Base-by-base conservation (phyloP, 2,888 invertebrate species). In the Pristionchus fissidentatus region DNA sequence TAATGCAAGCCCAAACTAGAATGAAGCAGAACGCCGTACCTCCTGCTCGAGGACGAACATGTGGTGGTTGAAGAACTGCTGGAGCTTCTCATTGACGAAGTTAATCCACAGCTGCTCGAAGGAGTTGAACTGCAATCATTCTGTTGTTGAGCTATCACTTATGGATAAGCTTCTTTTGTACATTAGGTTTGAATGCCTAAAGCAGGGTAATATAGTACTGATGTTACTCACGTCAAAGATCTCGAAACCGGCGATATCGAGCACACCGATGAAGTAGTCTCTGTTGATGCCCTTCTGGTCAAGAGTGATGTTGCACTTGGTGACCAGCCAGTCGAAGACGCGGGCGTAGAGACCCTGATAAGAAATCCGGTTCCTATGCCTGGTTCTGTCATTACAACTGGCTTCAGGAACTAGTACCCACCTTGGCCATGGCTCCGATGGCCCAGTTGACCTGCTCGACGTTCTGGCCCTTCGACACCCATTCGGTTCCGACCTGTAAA, bases 231-330 rank as follows among this genome's bases (percentile, higher is more conserved):
- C 93, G 88, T 94, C 94, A 91, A 94, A 94, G 91, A 94, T 94
- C 90, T 94, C 94, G 91, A 94, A 94, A 86, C 94, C 94, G 87
- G 94, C 94, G 90, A 94, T 94, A 92, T 94, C 94, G 88, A 94
- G 92, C 73, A 91, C 91, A 84, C 91, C 91, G 85, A 91, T 91
- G 90, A 91, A 91, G 87, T 88, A 90, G 83, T 92, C 91, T 77
- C 92, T 89, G 84, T 83, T 82, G 84, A 90, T 88, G 75, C 91
- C 92, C 87, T 91, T 89, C 86, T 91, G 90, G 96, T 91, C 90
- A 82, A 91, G 84, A 92, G 99, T 99, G 94, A 97, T 96, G 96
- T 99, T 99, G 96, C 98, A 97, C 94, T 97, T 97, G 95, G 96
- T 97, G 93, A 99, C 98, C 93, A 99, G 95, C 96, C 96, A 99